Percentiles rank a stretch among this genome's conserved stretches.
These are phyloP conservation scores for Sternarchorhynchus goeldii DNA, from an alignment of 2,797 vertebrate species.

Conservation along the genomic window DNA sequence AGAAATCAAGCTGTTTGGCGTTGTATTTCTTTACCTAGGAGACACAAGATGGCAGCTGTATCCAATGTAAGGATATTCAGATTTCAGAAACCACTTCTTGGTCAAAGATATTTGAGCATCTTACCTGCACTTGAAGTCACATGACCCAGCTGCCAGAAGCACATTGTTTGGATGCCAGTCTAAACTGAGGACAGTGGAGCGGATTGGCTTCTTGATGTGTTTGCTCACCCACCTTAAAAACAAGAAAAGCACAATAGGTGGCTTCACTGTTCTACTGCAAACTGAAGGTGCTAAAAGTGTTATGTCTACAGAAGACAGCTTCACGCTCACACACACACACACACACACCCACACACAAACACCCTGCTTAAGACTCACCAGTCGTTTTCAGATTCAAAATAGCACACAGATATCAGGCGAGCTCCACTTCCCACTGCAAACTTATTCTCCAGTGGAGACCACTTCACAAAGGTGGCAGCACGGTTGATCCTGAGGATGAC, in stretches of 20 bases:
- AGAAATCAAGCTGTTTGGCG: too few species aligned
- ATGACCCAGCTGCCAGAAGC: constrained; percentile 94
- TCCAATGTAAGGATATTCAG: too few species aligned
- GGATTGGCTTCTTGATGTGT: constrained; percentile 98
- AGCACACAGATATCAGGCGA: constrained; percentile 97
- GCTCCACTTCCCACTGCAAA: constrained; percentile 97
- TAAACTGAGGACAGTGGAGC: constrained; percentile 96
- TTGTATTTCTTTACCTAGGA: background rate
- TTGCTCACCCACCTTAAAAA: constrained; percentile 97
- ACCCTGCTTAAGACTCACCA: constrained; percentile 78
- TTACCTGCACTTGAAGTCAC: constrained; percentile 99
- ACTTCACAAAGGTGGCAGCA: constrained; percentile 96
- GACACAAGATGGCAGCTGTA: background rate
- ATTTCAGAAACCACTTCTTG: background rate
- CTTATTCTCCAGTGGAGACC: constrained; percentile 98
- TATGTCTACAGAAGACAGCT: background rate
- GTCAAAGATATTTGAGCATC: constrained; percentile 21
- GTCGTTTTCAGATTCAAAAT: constrained; percentile 98
- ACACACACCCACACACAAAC: background rate
- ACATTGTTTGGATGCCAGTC: constrained; percentile 99
- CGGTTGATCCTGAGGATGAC: constrained; percentile 98
- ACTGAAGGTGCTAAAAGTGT: background rate
- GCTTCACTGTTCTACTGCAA: background rate
- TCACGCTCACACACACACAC: too few species aligned
- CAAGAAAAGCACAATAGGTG: constrained; percentile 16